Evolutionary conservation across 2,113 vertebrate species (phyloP).

Genomic region (Misgurnus anguillicaudatus): DNA sequence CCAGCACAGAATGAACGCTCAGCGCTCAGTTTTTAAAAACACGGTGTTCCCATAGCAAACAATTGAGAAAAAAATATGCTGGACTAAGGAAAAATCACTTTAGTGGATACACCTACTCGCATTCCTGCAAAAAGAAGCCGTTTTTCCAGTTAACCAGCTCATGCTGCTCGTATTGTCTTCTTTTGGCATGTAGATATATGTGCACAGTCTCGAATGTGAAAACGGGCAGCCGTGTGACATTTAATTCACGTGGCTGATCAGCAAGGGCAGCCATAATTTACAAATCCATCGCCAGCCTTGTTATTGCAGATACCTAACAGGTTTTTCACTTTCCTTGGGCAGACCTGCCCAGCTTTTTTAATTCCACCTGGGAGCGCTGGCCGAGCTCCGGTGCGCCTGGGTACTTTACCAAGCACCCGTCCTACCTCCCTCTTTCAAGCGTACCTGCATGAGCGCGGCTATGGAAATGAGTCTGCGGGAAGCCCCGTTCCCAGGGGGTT

Average conservation of each 20-base stretch:
- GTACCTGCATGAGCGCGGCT: constrained; percentile 53
- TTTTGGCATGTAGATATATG: constrained; percentile 20
- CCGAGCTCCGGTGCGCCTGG: constrained; percentile 20
- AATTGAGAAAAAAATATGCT: too few relatives aligned
- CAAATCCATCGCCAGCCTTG: constrained; percentile 47
- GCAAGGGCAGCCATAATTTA: constrained; percentile 55
- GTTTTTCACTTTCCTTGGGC: constrained; percentile 54
- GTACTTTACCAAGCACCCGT: constrained; percentile 1
- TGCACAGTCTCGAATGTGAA: background rate
- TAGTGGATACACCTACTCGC: background rate
- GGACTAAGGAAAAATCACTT: too few relatives aligned
- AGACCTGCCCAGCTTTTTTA: constrained; percentile 64
- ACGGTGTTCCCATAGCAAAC: too few relatives aligned
- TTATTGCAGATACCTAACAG: constrained; percentile 32
- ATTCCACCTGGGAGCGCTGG: constrained; percentile 68
- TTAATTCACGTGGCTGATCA: constrained; percentile 42
- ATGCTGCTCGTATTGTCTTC: background rate
- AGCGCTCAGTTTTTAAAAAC: too few relatives aligned
- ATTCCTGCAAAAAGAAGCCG: background rate
- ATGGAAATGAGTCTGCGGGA: constrained; percentile 65
- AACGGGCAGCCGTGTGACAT: constrained; percentile 28
- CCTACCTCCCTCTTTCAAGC: constrained; percentile 7
- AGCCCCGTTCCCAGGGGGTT: constrained; percentile 50
- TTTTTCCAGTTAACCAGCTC: background rate
- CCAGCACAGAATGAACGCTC: too few relatives aligned